Base-by-base conservation (phyloP, 2,113 vertebrate genomes). In the Syngnathoides biaculeatus region DNA sequence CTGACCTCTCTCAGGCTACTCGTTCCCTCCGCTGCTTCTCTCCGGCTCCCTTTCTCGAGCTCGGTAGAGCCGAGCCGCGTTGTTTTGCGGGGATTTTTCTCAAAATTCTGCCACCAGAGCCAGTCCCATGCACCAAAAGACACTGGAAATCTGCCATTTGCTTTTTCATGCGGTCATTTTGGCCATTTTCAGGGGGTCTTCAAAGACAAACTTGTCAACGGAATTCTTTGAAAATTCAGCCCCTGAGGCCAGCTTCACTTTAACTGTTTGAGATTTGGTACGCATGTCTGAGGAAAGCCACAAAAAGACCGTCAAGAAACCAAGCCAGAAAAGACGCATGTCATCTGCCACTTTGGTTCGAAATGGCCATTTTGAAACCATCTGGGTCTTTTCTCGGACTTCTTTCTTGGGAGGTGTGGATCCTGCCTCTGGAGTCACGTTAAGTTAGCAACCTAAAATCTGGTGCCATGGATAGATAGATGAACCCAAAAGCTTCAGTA, bases 1-100 rank as follows among this genome's bases (percentile, higher is more conserved):
- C 87, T 87, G 86, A 89, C 83, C 89, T 88, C 84, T 86, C 82
- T 86, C 87, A 86, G 83, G 87, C 74, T 81, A 77, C 67, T 77
- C 69, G 72, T 78, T 79, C 67, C 68, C 71, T 76, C 64, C 53
- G 52, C 35, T 43, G 62, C 45, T 55, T 66, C 47, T 38, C 65
- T 62, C 71, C 39, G 53, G 45, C 72, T 39, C 50, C 64, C 3
- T 68, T 27, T 67, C 47, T 24, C n/a, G n/a, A 24, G 60, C 40
- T 62, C 5, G 12, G 38, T 12, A 42, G 20, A 42, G 38, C 40
- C 35, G 9, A 40, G 10, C 35, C 59, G 8, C 30, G 17, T 17
- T 39, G n/a, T 62, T 42, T 43, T 26, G 8, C 13, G 6, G 13
- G 2, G 22, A 14, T 8, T 55, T 55, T 53, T 22, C 8, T 11